These are phyloP conservation scores for Meteorus colon DNA, from an alignment of 2,888 invertebrate genomes.

Conservation along the genomic window DNA sequence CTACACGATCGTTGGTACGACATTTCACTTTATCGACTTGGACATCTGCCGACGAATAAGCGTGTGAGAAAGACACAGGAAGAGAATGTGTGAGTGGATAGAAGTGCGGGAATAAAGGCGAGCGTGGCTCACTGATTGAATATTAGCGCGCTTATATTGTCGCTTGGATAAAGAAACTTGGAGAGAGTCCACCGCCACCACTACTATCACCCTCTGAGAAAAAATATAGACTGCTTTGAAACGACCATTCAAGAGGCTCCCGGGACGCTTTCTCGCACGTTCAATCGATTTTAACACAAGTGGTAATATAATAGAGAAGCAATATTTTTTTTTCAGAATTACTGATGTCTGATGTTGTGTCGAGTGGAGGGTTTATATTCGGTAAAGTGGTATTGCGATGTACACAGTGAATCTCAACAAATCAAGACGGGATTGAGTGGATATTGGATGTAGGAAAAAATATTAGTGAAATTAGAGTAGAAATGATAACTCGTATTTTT, in stretches of 20 bases:
- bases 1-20: background rate
- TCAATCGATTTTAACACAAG: conserved; percentile 13
- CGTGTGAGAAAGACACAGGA: background rate
- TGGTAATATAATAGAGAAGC: background rate
- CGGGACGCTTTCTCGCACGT: background rate
- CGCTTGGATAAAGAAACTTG: conserved; percentile 26
- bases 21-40: conserved; percentile 40
- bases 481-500: background rate
- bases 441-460: background rate
- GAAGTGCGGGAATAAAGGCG: background rate
- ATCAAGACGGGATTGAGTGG: background rate
- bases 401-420: background rate
- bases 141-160: conserved; percentile 27
- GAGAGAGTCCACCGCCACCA: conserved; percentile 16
- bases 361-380: background rate
- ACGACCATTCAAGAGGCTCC: conserved; percentile 16
- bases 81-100: background rate
- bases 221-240: conserved; percentile 2
- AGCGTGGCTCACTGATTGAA: conserved; percentile 30
- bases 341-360: conserved; percentile 4
- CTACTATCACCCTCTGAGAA: background rate
- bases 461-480: background rate
- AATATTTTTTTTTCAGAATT: background rate
- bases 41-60: conserved; percentile 41
- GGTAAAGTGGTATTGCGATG: background rate